Conservation (phyloP, 2,888 invertebrate species). For the Thera obeliscata region DNA sequence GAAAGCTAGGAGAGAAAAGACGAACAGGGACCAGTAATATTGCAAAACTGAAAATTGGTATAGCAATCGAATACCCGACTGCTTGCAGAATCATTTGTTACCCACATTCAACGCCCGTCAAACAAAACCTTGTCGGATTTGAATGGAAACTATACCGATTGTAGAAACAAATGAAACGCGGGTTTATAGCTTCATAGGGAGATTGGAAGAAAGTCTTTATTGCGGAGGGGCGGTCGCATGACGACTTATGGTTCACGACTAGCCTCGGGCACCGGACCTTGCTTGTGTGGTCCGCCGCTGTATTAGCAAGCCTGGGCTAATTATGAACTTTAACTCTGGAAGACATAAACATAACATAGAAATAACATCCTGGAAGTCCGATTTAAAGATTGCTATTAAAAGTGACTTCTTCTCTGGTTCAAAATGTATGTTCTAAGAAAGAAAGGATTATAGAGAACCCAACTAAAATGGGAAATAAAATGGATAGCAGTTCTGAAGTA, state of each 20-base stretch:
- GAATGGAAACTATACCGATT: conserved; percentile 45
- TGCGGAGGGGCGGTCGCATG: conserved; percentile 54
- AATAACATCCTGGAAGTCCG: conserved; percentile 2
- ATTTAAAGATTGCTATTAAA: neutral
- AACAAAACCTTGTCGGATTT: conserved; percentile 43
- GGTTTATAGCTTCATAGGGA: conserved; percentile 66
- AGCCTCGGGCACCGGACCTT: conserved; percentile 65
- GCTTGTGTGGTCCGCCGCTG: conserved; percentile 71
- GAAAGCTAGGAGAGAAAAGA: too few relatives aligned
- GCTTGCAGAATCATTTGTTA: conserved; percentile 25
- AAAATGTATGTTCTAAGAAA: neutral
- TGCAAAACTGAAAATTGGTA: conserved; percentile 10
- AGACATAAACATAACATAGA: conserved; percentile 20
- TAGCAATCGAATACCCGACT: conserved; percentile 18
- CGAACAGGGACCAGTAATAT: neutral
- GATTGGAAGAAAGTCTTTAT: conserved; percentile 72
- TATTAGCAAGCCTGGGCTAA: conserved; percentile 57
- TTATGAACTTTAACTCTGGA: conserved; percentile 46
- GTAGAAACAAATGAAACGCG: conserved; percentile 64
- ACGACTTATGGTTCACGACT: conserved; percentile 75
- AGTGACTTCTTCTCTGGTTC: neutral
- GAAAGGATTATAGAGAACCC: conserved; percentile 22
- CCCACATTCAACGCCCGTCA: conserved; percentile 40
- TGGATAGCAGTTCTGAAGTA: conserved; percentile 32
- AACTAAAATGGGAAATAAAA: conserved; percentile 16